Evolutionary conservation across 2,797 vertebrate genomes (phyloP), one percentile per base, ranked within the genome.

Genomic region (Caiman crocodilus): DNA sequence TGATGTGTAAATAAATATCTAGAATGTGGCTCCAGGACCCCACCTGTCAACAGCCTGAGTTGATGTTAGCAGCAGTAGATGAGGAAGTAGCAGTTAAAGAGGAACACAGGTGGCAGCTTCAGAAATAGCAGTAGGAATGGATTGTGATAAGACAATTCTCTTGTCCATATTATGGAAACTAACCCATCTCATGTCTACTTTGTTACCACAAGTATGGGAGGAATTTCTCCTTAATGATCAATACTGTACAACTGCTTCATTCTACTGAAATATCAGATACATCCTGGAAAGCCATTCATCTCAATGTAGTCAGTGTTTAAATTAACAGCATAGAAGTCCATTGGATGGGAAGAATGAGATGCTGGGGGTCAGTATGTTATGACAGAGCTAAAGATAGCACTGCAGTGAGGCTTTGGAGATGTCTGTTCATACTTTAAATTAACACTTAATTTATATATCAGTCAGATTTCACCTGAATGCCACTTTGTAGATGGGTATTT

Each of bases 351-450:
- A 69, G 69, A 58, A 84, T 21, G 50, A 56, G 20, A 11, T 15
- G 15, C 35, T 13, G 75, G 60, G 87, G 50, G n/a, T 60, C 79
- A 93, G 67, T 94, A 58, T 13, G 85, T 82, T 26, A 26, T 87
- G 71, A 61, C 58, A n/a, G 60, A 85, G 25, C 7, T 58, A 82
- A 76, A 0, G 0, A 16, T 80, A 86, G 28, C 0, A 0, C 25
- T 81, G 86, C 79, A 90, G 16, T 20, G 76, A 89, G 79, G 90
- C 18, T 61, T 71, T 55, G 79, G 79, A 81, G 73, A 42, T 4
- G 71, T 3, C 18, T 26, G n/a, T 56, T 90, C 4, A 0, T 84
- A 59, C 17, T 50, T 89, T 93, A 91, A 77, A 88, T 76, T 76
- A 90, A 59, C 14, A 69, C 7, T 35, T 21, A 78, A 89, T 74